Base-by-base conservation (phyloP, 2,113 vertebrate species). In the Zosterops pallidus region DNA sequence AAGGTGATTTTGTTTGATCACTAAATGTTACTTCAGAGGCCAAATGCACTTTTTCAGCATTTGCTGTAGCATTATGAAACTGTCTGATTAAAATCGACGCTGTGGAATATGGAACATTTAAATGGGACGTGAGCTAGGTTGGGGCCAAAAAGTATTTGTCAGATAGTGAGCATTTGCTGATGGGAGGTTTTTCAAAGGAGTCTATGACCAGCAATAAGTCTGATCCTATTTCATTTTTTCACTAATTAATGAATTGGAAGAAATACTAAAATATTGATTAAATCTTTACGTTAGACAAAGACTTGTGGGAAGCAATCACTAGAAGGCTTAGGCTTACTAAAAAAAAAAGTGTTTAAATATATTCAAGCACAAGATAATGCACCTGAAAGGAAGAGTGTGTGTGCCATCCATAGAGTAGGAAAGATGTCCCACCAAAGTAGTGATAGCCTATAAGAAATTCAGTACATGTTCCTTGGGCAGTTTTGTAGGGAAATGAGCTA, bases 401-500 rank as follows among this genome's bases (percentile, higher is more conserved):
- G 4, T 49, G 21, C 22, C 14, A 79, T 17, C 24, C 70, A 52
- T 0, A 64, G 23, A 52, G 3, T 15, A 49, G 12, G 29, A 82
- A 78, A 93, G 17, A 59, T 12, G 19, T 55, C 9, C 33, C 23
- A 63, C 21, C 12, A 46, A 84, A 92, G 50, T 4, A 20, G 11
- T 0, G 1, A 68, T 7, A 87, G 9, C 4, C 0, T 0, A 21
- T 26, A 83, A 76, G 46, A 28, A 64, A 87, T 68, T 94, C 57
- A 37, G 41, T 64, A 35, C 14, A 3, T 59, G 18, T 41, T 89
- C 55, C 46, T 60, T 35, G 41, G 47, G 7, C 37, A 85, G 28
- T 39, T 44, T 56, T 77, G 35, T 33, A 87, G 35, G 65, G 78
- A 70, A 84, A 94, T 26, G 29, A 37, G 24, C 37, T 82, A 28